Conservation (phyloP, 2,797 vertebrate genomes). For the Anguilla anguilla region DNA sequence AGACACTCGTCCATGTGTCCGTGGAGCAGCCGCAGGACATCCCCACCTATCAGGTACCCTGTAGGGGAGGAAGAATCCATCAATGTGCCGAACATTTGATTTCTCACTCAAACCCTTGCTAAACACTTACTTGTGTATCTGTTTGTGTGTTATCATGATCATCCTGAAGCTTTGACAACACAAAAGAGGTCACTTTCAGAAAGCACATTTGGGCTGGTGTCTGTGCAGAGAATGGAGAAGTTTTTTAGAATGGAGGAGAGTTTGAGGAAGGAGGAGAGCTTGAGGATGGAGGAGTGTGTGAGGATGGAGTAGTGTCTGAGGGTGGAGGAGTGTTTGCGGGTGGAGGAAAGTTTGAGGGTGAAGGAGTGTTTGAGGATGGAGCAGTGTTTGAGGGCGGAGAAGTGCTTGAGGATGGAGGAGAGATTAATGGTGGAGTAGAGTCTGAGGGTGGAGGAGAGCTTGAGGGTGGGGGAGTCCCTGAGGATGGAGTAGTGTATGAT, state of each 20-base stretch:
- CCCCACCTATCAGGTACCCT: conserved; percentile 94
- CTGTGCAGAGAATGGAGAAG: not conserved
- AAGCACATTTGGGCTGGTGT: not conserved
- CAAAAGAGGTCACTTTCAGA: not conserved
- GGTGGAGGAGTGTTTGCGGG: too few species aligned
- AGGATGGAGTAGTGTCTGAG: too few species aligned
- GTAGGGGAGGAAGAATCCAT: conserved; percentile 35
- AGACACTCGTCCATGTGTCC: conserved; percentile 97
- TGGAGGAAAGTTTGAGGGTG: too few species aligned
- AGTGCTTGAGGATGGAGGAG: too few species aligned
- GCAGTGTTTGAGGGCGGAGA: too few species aligned
- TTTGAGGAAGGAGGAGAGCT: too few species aligned
- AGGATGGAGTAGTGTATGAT: too few species aligned
- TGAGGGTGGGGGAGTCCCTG: not conserved
- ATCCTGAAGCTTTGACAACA: not conserved
- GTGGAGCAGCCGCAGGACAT: conserved; percentile 88
- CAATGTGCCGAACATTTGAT: not conserved
- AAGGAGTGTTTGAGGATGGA: too few species aligned
- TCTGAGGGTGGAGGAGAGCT: not conserved
- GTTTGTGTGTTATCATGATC: not conserved
- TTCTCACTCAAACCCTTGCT: not conserved
- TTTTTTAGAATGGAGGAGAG: too few species aligned
- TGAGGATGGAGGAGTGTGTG: too few species aligned
- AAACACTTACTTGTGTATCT: not conserved
- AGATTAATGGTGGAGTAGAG: too few species aligned